Base-by-base conservation (phyloP, 2,888 invertebrate genomes). In the Oxystoma pomonae region DNA sequence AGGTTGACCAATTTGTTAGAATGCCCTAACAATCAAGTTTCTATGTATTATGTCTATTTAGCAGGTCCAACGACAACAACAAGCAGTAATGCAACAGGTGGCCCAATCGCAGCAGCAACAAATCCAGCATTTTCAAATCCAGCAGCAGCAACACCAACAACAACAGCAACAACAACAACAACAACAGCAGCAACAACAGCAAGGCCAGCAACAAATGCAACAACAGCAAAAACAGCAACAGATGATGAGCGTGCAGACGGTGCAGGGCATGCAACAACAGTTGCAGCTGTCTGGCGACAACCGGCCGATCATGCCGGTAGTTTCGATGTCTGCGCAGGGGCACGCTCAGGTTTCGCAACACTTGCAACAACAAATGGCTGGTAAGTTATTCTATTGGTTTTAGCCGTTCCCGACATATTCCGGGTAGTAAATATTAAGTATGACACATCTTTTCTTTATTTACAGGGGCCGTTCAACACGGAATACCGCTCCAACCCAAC, bases 281-380 rank as follows among this genome's bases (percentile, higher is more conserved):
- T 81, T 81, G 68, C 79, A 80, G 68, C 77, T 79, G 65, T 80
- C 81, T n/a, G 80, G 81, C 18, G 83, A 84, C 55, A 35, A 35
- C 12, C 82, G 86, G 62, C 84, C 84, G 0, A 83, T 86, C 0
- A 82, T 89, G 82, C 88, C 89, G 0, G 88, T 88, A 0, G 88
- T 88, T 0, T 87, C 88, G 0, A 87, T 89, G 80, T 78, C 78
- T 77, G 22, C 60, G 1, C 76, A 83, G 1, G 83, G 83, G 61
- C 77, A 82, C 1, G 73, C 83, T 55, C 82, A 83, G 1, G 83
- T 85, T 78, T 78, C 83, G 17, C 82, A 86, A 76, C 85, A 85
- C 21, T 84, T 85, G 69, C 81, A 83, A 2, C 82, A 85, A 63
- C 82, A 84, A 16, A 84, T 65, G 35, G 3, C 35, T 12, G 35